Base-by-base conservation (phyloP, 2,888 invertebrate genomes). In the Salticus scenicus region DNA sequence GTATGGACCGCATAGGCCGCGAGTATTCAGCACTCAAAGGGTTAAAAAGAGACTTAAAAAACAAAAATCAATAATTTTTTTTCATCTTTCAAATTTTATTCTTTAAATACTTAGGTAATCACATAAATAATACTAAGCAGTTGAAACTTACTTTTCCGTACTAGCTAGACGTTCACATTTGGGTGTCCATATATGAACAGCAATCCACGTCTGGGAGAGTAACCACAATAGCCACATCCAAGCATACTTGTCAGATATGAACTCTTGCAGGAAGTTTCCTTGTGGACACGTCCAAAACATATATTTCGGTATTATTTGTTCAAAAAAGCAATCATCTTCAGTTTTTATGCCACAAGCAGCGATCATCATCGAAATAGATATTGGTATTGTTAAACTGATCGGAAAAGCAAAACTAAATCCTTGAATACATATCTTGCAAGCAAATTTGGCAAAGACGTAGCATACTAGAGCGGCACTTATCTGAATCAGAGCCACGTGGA, bases 161-260 rank as follows among this genome's bases (percentile, higher is more conserved):
- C 97, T 95, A 0, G 98, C 98, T 90, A 99, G 93, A 93, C 99
- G 94, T 92, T 99, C 98, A 90, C 97, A 97, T 92, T 98, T 97
- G 2, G 99, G 99, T 1, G 96, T 97, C 98, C 98, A 99, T 88
- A 99, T 97, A 90, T 99, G 98, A 85, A 98, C 93, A 0, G 98
- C 96, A 75, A 98, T 96, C 97, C 99, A 98, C 0, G 97, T 96
- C 92, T 99, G 98, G 0, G 98, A 98, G 1, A 98, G 91, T 76
- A 98, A 92, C 97, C 98, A 97, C 12, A 97, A 91, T 75, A 97
- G 91, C 97, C 97, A 97, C 12, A 97, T 94, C 97, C 97, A 97
- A 0, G 96, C 96, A 93, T 97, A 96, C 93, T 95, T 96, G 88
- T 95, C 94, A 0, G 95, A 94, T 76, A 97, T 75, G 90, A 96